phyloP scores from a whole-genome alignment of 1,140 invertebrate species.

The Leptoteleia sp. region DNA sequence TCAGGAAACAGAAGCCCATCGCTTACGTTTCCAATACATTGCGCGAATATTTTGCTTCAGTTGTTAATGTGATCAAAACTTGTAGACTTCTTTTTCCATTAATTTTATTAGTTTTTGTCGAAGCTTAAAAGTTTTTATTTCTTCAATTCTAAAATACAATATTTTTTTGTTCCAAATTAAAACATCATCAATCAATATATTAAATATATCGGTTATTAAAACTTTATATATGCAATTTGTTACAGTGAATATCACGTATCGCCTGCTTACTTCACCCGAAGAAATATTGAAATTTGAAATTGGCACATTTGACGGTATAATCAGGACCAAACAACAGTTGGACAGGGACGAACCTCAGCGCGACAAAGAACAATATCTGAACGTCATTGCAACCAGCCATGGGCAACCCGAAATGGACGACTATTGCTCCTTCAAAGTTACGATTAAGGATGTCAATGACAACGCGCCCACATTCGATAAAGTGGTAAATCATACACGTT shows the following conservation, averaged over 20 bases:
- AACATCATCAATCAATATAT: no score
- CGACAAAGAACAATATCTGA: constrained; percentile 91
- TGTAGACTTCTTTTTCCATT: no score
- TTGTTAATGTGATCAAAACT: no score
- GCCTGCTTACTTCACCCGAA: constrained; percentile 87
- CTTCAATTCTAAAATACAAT: no score
- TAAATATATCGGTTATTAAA: no score
- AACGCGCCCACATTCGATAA: constrained; percentile 93
- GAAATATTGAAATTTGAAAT: constrained; percentile 90
- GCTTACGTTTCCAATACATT: no score
- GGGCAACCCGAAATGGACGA: constrained; percentile 91
- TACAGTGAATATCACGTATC: constrained; percentile 86
- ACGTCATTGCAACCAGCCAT: constrained; percentile 92
- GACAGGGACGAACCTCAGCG: constrained; percentile 92
- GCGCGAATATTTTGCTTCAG: no score
- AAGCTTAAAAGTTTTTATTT: no score
- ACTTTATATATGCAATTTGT: no score
- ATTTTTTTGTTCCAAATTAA: no score
- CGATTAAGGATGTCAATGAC: constrained; percentile 93
- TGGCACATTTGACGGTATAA: constrained; percentile 86
- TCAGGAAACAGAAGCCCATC: no score
- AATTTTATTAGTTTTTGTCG: no score
- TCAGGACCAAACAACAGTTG: constrained; percentile 88
- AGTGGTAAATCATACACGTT: constrained; percentile 80
- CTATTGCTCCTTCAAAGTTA: constrained; percentile 93